Percentiles rank a stretch among this genome's conserved stretches.
phyloP scores from a whole-genome alignment of 2,888 invertebrate genomes.

The Clitarchus hookeri region DNA sequence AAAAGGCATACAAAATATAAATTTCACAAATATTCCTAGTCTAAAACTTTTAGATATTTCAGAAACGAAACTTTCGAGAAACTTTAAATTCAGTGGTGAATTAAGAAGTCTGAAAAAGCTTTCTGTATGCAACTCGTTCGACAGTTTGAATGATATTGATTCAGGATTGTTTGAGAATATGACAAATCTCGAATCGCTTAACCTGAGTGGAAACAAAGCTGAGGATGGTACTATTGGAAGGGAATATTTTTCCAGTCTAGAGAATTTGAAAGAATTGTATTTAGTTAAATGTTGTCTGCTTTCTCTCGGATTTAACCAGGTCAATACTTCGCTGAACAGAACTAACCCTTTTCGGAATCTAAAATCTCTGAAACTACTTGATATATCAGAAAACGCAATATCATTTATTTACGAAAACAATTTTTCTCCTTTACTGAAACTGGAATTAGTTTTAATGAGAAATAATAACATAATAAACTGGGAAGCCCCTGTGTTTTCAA shows the following conservation, averaged over 20 bases:
- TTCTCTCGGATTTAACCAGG: background rate
- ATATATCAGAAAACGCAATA: conserved; percentile 25
- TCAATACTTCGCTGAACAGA: too few relatives aligned
- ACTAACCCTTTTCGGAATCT: background rate
- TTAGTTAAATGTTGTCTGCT: conserved; percentile 50
- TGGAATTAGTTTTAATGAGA: conserved; percentile 59
- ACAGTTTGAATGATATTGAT: conserved; percentile 49
- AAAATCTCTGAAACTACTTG: conserved; percentile 21
- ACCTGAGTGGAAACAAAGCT: conserved; percentile 61
- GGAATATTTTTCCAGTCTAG: conserved; percentile 55
- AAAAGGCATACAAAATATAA: conserved; percentile 25
- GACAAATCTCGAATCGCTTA: conserved; percentile 57
- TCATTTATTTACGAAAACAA: conserved; percentile 48
- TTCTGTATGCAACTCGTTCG: conserved; percentile 56
- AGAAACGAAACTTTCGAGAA: conserved; percentile 52
- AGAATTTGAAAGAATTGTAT: conserved; percentile 55
- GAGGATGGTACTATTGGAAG: conserved; percentile 50
- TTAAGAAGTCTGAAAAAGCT: conserved; percentile 51
- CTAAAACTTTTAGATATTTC: conserved; percentile 55
- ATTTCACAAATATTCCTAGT: conserved; percentile 46
- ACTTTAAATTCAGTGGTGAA: conserved; percentile 50
- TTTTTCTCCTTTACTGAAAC: conserved; percentile 52
- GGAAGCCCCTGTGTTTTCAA: conserved; percentile 55
- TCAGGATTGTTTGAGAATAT: conserved; percentile 53
- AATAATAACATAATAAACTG: conserved; percentile 62